Base-by-base conservation (phyloP, 1,140 invertebrate species). In the Theocolax elegans region DNA sequence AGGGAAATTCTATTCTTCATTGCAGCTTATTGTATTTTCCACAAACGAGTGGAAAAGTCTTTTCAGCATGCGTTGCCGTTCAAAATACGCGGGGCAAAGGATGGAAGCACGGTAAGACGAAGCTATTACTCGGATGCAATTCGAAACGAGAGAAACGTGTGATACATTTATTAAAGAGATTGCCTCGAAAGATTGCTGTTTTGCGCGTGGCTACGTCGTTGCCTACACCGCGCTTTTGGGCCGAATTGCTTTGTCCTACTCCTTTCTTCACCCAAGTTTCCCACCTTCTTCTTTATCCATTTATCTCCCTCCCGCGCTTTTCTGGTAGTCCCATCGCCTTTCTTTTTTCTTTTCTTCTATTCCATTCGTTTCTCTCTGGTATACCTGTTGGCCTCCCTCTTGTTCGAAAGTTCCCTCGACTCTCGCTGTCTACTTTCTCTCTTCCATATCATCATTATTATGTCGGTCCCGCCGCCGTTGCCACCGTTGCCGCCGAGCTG, bases 111-210 rank as follows among this genome's bases (percentile, higher is more conserved):
- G 44, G 25, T 49, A 70, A 62, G 35, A 42, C 68, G 75, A 75
- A 70, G 72, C 73, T 75, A 80, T 80, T 80, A 79, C 79, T 77
- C 77, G 74, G 79, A 80, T 79, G 77, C 78, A 80, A 80, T 81
- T 80, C 77, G 72, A 77, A 79, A 80, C 29, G 76, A 76, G 76
- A 75, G 74, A 80, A 71, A 82, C 76, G 77, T 79, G 81, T 81
- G 80, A 74, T 81, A 80, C 79, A 81, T 82, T 82, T 82, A 81
- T 82, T 81, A 81, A 79, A 81, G 79, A 81, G 79, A 81, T 82
- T 82, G 78, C 75, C 76, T 80, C 76, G 75, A 82, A 82, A 82
- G 80, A 82, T 82, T 82, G 80, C 78, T 81, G 78, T 80, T 81
- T 80, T 76, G 75, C 79, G 79, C 79, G 80, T 81, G 79, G 79